Base-by-base conservation (phyloP, 2,888 invertebrate species). In the Scrobipalpa costella region DNA sequence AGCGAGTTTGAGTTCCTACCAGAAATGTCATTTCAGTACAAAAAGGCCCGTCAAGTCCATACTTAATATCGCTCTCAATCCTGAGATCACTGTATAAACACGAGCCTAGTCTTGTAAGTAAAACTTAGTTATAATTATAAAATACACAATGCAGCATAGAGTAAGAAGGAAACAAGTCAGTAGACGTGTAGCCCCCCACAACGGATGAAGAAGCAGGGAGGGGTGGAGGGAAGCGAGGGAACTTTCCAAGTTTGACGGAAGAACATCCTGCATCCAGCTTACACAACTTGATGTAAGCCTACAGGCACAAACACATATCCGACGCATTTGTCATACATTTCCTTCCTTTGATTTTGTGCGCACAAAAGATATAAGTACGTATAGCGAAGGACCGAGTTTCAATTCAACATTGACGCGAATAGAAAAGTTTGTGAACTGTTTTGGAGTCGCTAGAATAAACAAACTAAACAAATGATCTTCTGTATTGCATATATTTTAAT, bases 211-310 rank as follows among this genome's bases (percentile, higher is more conserved):
- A 15, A n/a, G 15, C n/a, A 44, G 5, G 27, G 27, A 27, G 27
- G 27, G 27, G 55, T n/a, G 21, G 21, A 50, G 47, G n/a, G 17
- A 19, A 17, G 49, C n/a, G n/a, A 17, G 55, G 21, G 21, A 50
- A 50, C 21, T 50, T 55, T 34, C 55, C 7, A 55, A 55, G 55
- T 55, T 55, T 55, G 55, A 34, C 55, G 34, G 34, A 55, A 55
- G 55, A 55, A 34, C 34, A 55, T 34, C 55, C 55, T 11, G 19
- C 8, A 13, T 49, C 9, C 7, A n/a, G 33, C 55, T 15, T 13
- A 55, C 15, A 33, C 34, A 55, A 52, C 50, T 52, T 52, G 5
- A 34, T 27, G 13, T 34, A 34, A 5, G n/a, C n/a, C 34, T 27
- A 27, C 55, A 15, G 55, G 55, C 27, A 27, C 2, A 49, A 15